Percentiles rank a stretch among this genome's conserved stretches.
phyloP scores from a whole-genome alignment of 2,797 vertebrate species.

The Chelmon rostratus region DNA sequence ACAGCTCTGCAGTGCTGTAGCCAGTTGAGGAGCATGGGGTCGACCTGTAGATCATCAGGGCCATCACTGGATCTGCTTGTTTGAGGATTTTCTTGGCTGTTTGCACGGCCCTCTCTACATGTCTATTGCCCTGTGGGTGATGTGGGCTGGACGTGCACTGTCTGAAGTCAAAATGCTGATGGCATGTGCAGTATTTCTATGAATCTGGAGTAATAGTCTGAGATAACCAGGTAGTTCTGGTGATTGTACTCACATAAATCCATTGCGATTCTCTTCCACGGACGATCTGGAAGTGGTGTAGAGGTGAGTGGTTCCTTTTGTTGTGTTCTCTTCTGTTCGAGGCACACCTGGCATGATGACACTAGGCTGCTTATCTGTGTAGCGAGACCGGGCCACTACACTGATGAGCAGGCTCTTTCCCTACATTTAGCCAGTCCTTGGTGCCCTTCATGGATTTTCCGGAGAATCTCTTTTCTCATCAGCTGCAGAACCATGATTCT shows the following conservation, averaged over 20 bases:
- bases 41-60: not conserved
- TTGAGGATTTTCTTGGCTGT: not conserved
- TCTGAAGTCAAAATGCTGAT: not conserved
- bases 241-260: no score
- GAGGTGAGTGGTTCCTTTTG: not conserved
- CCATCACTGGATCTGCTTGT: not conserved
- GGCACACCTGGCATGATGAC: not conserved
- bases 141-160: not conserved
- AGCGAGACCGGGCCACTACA: not conserved
- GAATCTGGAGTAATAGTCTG: no score
- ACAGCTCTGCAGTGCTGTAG: not conserved
- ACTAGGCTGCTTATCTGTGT: not conserved
- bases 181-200: no score
- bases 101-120: not conserved
- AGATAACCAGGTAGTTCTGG: not conserved
- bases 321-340: constrained; percentile 19
- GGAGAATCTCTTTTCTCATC: no score
- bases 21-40: not conserved
- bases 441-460: no score
- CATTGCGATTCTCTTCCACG: no score
- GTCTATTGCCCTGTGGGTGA: not conserved
- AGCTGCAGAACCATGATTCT: no score
- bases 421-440: no score
- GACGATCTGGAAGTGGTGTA: not conserved
- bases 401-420: not conserved